Conservation (phyloP, 64 coral and sea anemone species). For the Actinia equina region DNA sequence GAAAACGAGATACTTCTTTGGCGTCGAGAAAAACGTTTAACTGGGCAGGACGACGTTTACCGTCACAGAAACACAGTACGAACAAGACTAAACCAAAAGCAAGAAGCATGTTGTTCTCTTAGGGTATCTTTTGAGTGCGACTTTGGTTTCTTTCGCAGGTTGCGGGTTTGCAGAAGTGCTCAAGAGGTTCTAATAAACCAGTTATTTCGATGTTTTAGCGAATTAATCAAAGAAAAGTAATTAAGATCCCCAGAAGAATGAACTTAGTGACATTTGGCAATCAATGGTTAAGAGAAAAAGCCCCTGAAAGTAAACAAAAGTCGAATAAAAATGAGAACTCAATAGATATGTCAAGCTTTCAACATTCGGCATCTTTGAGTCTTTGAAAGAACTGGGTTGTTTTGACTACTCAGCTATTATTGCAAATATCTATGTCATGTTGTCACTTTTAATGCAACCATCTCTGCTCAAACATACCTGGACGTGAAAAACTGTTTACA, state of each 20-base stretch:
- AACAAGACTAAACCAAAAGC: background rate
- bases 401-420: conserved; percentile 6
- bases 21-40: conserved; percentile 80
- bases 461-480: background rate
- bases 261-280: conserved; percentile 1
- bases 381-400: background rate
- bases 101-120: background rate
- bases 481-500: background rate
- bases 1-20: conserved; percentile 86
- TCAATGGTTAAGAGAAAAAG: conserved; percentile 19
- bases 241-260: conserved; percentile 9
- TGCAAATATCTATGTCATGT: background rate
- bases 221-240: conserved; percentile 13
- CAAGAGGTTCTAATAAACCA: background rate
- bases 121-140: background rate
- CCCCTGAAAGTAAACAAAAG: conserved; percentile 11
- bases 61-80: background rate
- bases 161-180: background rate
- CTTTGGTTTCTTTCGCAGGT: background rate
- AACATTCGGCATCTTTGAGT: conserved; percentile 17
- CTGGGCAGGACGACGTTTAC: conserved; percentile 31
- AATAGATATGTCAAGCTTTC: conserved; percentile 8
- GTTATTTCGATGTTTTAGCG: background rate
- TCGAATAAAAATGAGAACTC: conserved; percentile 14
- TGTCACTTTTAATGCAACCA: background rate